These are phyloP conservation scores for Lepidothrix coronata DNA, from an alignment of 2,113 vertebrate genomes.

Conservation along the genomic window DNA sequence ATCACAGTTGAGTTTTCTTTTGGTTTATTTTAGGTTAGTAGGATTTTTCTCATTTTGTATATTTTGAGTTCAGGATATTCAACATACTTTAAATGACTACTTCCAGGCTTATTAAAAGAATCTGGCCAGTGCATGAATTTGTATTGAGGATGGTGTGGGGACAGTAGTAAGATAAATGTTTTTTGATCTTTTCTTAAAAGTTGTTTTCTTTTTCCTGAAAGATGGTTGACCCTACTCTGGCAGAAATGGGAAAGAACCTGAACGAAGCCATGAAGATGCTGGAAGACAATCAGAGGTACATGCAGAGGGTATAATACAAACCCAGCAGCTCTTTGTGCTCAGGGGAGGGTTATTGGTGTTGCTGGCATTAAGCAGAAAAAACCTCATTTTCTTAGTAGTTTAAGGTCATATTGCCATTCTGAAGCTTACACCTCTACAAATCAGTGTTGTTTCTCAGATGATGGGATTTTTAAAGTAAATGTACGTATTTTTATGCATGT, in stretches of 20 bases:
- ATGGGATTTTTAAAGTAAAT: neutral
- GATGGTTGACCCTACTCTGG: conserved; percentile 86
- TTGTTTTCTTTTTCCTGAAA: conserved; percentile 41
- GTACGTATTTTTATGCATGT: neutral
- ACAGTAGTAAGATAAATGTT: neutral
- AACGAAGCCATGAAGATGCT: conserved; percentile 93
- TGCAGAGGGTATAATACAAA: neutral
- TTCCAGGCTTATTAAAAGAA: neutral
- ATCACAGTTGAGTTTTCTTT: neutral
- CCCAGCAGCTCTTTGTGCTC: neutral
- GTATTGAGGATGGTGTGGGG: neutral
- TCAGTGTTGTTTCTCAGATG: neutral
- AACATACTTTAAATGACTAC: neutral
- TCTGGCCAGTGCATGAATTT: neutral
- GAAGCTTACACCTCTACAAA: neutral
- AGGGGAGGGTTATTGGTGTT: neutral
- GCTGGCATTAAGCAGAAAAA: neutral
- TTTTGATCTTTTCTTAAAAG: neutral
- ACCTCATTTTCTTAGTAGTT: neutral
- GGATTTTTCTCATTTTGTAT: neutral
- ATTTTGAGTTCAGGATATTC: neutral
- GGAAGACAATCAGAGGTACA: conserved; percentile 83
- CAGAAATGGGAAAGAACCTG: conserved; percentile 91
- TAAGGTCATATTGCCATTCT: neutral
- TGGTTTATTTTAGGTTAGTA: neutral